Evolutionary conservation across 2,113 vertebrate species (phyloP).

Genomic region (Clarias magur): DNA sequence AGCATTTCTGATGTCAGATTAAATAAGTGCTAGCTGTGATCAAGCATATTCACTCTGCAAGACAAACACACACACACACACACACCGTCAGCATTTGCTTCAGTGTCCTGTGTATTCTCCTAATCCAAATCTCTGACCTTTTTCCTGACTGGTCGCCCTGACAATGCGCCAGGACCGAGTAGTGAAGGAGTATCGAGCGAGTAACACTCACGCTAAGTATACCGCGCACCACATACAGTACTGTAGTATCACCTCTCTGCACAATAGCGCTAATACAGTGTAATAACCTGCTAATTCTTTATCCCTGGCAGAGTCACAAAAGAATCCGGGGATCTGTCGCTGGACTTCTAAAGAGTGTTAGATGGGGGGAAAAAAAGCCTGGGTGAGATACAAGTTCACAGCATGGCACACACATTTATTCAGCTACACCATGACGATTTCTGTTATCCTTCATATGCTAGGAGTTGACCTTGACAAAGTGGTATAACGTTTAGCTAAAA

Average conservation of each 20-base stretch:
- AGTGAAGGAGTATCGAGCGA: neutral
- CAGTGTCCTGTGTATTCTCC: conserved; percentile 44
- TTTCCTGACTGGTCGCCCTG: conserved; percentile 47
- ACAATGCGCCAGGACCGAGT: conserved; percentile 35
- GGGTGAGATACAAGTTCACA: neutral
- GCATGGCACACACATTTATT: neutral
- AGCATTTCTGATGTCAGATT: conserved; percentile 12
- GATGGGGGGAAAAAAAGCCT: neutral
- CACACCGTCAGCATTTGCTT: conserved; percentile 69
- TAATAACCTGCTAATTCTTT: neutral
- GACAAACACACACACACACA: conserved; percentile 13
- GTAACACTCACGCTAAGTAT: neutral
- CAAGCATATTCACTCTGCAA: conserved; percentile 1
- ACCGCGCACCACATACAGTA: neutral
- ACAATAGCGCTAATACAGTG: neutral
- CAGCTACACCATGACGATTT: neutral
- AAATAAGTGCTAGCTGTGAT: conserved; percentile 7
- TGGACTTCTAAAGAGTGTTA: neutral
- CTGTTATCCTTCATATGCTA: neutral
- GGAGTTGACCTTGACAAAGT: neutral
- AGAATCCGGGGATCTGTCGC: neutral
- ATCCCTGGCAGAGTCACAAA: neutral
- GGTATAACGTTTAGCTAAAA: too few relatives aligned
- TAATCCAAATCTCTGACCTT: conserved; percentile 70
- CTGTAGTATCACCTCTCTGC: neutral